Evolutionary conservation across 1,140 invertebrate genomes (phyloP), one percentile per base, ranked within the genome.

Genomic region (Arctopsyche grandis): DNA sequence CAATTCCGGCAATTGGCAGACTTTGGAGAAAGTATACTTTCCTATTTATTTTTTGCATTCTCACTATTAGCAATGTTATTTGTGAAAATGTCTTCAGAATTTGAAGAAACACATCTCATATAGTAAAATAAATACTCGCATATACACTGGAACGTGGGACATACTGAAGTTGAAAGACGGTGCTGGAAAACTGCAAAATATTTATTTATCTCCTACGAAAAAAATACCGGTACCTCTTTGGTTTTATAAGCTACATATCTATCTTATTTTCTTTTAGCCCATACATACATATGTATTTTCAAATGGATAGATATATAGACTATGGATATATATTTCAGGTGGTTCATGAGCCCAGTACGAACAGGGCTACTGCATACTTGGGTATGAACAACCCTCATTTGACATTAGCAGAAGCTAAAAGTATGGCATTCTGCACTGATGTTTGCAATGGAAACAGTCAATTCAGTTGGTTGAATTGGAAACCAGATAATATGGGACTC

Each of bases 331-430:
- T 60, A 16, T 60, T 66, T 66, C 24, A 93, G 88, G 85, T 93
- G 9, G 85, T 91, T 0, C 89, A 92, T 80, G 88, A 93, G 79
- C 85, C 87, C 10, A 75, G 82, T 5, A 85, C 83, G 1, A 87
- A 88, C 60, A 83, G 84, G 1, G 91, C 90, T 0, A 89, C 90
- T 0, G 92, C 89, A 1, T 90, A 93, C 78, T 83, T 93, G 0
- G 90, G 90, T 24, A 86, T 92, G 16, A 93, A 93, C 84, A 92
- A 94, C 85, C 91, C 91, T 0, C 90, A 91, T 82, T 86, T 87
- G 78, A 86, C 85, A 0, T 44, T 84, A 9, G 83, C 85, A 0
- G 83, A 87, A 60, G 85, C 85, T 14, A 82, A 87, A 0, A 73
- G 84, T 0, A 85, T 90, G 75, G 86, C 87, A 19, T 88, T 93